Evolutionary conservation across 1,140 invertebrate genomes (phyloP).

Genomic region (Anoplolepis gracilipes): DNA sequence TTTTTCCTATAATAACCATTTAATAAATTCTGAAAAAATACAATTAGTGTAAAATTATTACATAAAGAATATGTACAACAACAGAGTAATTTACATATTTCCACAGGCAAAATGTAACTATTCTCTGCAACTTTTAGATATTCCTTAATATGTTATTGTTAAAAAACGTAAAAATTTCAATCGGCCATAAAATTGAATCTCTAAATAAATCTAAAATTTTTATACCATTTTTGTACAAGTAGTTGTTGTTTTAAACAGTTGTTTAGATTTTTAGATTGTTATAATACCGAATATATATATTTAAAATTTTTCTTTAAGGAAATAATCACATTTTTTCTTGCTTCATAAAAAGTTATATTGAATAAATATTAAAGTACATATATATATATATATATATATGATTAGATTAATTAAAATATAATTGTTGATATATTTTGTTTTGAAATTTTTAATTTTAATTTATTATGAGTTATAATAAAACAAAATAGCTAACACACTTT

Average conservation of each 20-base stretch:
- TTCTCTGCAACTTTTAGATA: constrained; percentile 51
- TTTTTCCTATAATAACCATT: neutral
- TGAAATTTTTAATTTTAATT: neutral
- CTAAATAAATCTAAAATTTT: constrained; percentile 8
- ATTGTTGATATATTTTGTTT: neutral
- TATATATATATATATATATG: neutral
- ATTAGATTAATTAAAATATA: neutral
- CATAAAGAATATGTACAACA: neutral
- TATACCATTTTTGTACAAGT: neutral
- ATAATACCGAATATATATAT: neutral
- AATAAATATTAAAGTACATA: neutral
- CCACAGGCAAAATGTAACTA: neutral
- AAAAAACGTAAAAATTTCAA: constrained; percentile 25
- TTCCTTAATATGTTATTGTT: constrained; percentile 3
- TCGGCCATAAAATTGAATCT: neutral
- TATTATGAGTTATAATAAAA: neutral
- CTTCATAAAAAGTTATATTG: neutral
- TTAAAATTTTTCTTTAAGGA: neutral
- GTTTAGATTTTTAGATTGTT: neutral
- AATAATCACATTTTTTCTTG: neutral
- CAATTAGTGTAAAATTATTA: too few species aligned
- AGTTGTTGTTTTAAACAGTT: too few species aligned
- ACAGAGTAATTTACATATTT: constrained; percentile 13
- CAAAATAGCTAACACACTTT: neutral
- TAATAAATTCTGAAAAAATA: too few species aligned